Evolutionary conservation across 2,888 invertebrate species (phyloP).

Genomic region (Drosophila differens): DNA sequence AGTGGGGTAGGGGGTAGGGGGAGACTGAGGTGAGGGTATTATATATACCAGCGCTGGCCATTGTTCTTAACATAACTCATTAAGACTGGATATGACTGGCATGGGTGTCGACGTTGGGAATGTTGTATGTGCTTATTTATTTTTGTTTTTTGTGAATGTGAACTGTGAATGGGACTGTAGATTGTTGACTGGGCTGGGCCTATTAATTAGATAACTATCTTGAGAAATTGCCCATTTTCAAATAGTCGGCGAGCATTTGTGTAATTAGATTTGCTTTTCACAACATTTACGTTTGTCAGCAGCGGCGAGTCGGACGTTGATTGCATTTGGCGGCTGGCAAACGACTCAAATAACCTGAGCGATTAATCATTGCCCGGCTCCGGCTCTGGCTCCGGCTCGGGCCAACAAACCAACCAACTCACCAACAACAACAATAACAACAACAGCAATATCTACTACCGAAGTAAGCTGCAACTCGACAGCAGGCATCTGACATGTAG

Average conservation of each 20-base stretch:
- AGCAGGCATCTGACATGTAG: constrained; percentile 56
- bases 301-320: constrained; percentile 16
- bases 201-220: constrained; percentile 85
- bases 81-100: constrained; percentile 59
- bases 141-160: constrained; percentile 17
- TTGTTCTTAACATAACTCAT: constrained; percentile 81
- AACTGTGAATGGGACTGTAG: constrained; percentile 27
- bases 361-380: constrained; percentile 67
- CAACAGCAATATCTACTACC: constrained; percentile 10
- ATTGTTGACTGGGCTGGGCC: constrained; percentile 56
- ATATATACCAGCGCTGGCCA: constrained; percentile 50
- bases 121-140: constrained; percentile 29
- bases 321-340: constrained; percentile 19
- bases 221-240: constrained; percentile 85
- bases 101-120: constrained; percentile 56
- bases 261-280: constrained; percentile 85
- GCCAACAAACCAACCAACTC: constrained; percentile 16
- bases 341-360: constrained; percentile 74
- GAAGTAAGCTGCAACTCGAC: constrained; percentile 30
- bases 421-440: constrained; percentile 22
- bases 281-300: constrained; percentile 78
- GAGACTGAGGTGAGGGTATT: constrained; percentile 39
- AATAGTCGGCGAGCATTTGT: constrained; percentile 84
- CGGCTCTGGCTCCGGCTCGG: constrained; percentile 19
- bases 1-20: constrained; percentile 7